Evolutionary conservation across 2,888 invertebrate species (phyloP).

Genomic region (Melipona beecheii): DNA sequence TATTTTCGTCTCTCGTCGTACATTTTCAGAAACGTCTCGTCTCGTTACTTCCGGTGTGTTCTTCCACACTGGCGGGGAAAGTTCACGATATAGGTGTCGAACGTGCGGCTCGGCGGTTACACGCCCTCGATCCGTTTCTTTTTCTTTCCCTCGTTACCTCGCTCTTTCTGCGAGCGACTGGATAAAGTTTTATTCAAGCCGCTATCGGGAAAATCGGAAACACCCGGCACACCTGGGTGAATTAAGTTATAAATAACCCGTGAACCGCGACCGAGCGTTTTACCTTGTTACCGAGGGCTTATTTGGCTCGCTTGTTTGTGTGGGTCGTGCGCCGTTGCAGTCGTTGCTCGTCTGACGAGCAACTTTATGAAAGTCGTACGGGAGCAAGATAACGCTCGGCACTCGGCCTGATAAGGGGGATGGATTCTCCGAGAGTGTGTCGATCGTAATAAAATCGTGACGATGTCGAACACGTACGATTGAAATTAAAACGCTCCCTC

Average conservation of each 20-base stretch:
- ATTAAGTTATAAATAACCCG: slow-evolving; percentile 45
- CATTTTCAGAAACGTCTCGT: no score
- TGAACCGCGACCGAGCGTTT: slow-evolving; percentile 24
- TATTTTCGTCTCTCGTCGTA: no score
- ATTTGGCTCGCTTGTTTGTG: slow-evolving; percentile 30
- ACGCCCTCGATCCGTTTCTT: neutral
- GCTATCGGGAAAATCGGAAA: slow-evolving; percentile 30
- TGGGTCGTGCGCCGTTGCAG: neutral
- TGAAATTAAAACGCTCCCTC: neutral
- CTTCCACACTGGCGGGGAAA: no score
- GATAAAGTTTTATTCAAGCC: slow-evolving; percentile 21
- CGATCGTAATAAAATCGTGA: neutral
- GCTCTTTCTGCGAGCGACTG: no score
- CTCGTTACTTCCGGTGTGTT: no score
- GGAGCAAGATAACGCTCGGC: neutral
- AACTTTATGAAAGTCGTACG: neutral
- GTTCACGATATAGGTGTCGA: no score
- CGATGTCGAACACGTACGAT: neutral
- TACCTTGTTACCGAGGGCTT: slow-evolving; percentile 39
- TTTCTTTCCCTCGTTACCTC: neutral
- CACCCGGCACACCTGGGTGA: slow-evolving; percentile 14
- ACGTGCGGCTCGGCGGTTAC: no score
- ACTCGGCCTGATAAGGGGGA: neutral
- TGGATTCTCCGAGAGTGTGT: neutral
- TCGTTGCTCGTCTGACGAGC: slow-evolving; percentile 9